Evolutionary conservation across 2,113 vertebrate genomes (phyloP).

Genomic region (Hirundichthys speculiger): DNA sequence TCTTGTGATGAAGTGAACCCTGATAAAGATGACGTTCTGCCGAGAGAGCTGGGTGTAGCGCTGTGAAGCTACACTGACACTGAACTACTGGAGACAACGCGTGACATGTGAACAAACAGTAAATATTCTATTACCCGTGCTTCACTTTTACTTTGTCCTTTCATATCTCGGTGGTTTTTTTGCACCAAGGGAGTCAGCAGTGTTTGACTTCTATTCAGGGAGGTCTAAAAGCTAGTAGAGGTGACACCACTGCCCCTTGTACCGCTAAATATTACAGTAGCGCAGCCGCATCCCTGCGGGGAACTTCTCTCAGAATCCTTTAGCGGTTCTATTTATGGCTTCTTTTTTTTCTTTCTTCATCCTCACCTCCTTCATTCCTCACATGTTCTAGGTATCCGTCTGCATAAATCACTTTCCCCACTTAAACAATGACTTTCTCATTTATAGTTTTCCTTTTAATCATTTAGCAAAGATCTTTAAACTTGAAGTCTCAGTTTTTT

Average conservation of each 20-base stretch:
- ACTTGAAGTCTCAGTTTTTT: background rate
- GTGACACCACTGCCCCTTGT: slow-evolving; percentile 69
- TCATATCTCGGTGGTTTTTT: slow-evolving; percentile 40
- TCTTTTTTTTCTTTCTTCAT: slow-evolving; percentile 27
- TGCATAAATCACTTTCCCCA: slow-evolving; percentile 17
- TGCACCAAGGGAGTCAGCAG: slow-evolving; percentile 54
- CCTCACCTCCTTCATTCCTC: slow-evolving; percentile 8
- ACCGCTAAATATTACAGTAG: slow-evolving; percentile 77
- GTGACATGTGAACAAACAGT: slow-evolving; percentile 10
- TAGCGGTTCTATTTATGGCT: slow-evolving; percentile 60
- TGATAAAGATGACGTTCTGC: too few relatives aligned
- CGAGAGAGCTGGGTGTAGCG: too few relatives aligned
- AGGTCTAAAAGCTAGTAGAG: slow-evolving; percentile 73
- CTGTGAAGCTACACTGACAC: too few relatives aligned
- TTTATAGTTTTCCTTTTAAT: background rate
- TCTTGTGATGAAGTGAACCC: too few relatives aligned
- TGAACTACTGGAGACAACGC: background rate
- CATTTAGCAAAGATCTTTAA: background rate
- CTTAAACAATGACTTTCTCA: background rate
- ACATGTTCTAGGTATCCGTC: slow-evolving; percentile 20
- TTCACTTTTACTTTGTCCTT: slow-evolving; percentile 40
- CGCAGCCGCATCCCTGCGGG: slow-evolving; percentile 48
- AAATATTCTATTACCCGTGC: slow-evolving; percentile 25
- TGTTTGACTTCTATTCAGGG: slow-evolving; percentile 76
- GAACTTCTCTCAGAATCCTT: slow-evolving; percentile 55